Evolutionary conservation across 2,888 invertebrate genomes (phyloP).

Genomic region (Andricus curvator): DNA sequence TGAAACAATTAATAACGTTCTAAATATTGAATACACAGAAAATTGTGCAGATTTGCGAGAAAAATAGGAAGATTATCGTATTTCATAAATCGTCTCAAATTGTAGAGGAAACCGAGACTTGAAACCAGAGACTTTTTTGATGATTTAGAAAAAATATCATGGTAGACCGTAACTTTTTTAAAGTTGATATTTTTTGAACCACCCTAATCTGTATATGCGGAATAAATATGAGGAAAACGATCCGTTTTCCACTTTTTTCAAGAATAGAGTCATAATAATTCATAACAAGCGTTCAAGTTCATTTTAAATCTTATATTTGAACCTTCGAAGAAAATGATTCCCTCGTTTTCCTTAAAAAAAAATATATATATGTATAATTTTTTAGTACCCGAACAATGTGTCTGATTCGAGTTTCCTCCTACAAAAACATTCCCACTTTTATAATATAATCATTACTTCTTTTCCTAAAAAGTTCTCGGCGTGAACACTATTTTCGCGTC

Average conservation of each 20-base stretch:
- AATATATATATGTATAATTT: neutral
- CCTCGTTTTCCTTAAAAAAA: neutral
- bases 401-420: neutral
- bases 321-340: neutral
- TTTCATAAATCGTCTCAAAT: too few relatives aligned
- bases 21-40: too few relatives aligned
- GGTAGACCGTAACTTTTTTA: too few relatives aligned
- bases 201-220: constrained; percentile 27
- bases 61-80: too few relatives aligned
- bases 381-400: neutral
- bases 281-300: neutral
- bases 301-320: neutral
- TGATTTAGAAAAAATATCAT: too few relatives aligned
- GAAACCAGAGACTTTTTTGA: too few relatives aligned
- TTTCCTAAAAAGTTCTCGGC: neutral
- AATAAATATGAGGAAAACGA: constrained; percentile 2
- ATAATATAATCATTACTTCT: neutral
- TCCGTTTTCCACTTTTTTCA: neutral
- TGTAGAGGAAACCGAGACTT: too few relatives aligned
- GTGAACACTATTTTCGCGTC: neutral
- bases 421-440: neutral
- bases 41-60: too few relatives aligned
- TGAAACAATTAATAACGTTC: too few relatives aligned
- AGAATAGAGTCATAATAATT: neutral
- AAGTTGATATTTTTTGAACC: too few relatives aligned